phyloP scores from a whole-genome alignment of 2,888 invertebrate species.

The Scaptomyza tumidula region DNA sequence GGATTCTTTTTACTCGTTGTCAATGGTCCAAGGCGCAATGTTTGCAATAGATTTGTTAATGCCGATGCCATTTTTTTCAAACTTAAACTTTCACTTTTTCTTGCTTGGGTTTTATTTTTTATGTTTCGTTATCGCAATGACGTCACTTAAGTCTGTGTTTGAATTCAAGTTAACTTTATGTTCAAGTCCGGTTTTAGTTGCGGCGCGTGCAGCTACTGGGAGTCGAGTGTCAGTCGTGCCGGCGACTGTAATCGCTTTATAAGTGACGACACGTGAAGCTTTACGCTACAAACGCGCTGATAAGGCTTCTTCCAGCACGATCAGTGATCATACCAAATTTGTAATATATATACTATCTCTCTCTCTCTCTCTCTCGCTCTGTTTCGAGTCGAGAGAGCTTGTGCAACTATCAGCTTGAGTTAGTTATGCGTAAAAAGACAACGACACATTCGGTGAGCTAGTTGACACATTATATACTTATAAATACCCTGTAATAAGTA shows the following conservation, averaged over 20 bases:
- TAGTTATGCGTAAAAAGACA: slow-evolving; percentile 17
- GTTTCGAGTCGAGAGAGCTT: slow-evolving; percentile 7
- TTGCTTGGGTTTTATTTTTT: slow-evolving; percentile 6
- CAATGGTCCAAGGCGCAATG: slow-evolving; percentile 68
- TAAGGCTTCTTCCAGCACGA: slow-evolving; percentile 44
- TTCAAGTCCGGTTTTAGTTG: slow-evolving; percentile 48
- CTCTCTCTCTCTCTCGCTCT: neutral
- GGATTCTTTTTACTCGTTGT: slow-evolving; percentile 26
- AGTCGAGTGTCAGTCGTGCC: slow-evolving; percentile 57
- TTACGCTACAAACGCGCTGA: slow-evolving; percentile 29
- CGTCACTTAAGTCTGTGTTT: slow-evolving; percentile 41
- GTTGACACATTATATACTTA: neutral
- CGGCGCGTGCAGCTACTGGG: slow-evolving; percentile 37
- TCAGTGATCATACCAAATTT: too few relatives aligned
- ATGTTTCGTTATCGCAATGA: slow-evolving; percentile 27
- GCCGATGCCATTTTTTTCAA: slow-evolving; percentile 69
- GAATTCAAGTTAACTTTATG: slow-evolving; percentile 12
- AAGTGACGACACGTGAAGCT: slow-evolving; percentile 72
- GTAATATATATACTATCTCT: neutral
- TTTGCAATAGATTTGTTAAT: slow-evolving; percentile 74
- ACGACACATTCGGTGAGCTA: neutral
- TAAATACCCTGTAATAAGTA: neutral
- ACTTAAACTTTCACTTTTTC: slow-evolving; percentile 61
- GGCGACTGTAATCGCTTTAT: slow-evolving; percentile 69
- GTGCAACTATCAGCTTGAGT: slow-evolving; percentile 25